A percentile compares a stretch with the other conserved stretches of the same genome.
Evolutionary conservation across 2,797 vertebrate species (phyloP).

Genomic region (Hypotaenidia okinawae): DNA sequence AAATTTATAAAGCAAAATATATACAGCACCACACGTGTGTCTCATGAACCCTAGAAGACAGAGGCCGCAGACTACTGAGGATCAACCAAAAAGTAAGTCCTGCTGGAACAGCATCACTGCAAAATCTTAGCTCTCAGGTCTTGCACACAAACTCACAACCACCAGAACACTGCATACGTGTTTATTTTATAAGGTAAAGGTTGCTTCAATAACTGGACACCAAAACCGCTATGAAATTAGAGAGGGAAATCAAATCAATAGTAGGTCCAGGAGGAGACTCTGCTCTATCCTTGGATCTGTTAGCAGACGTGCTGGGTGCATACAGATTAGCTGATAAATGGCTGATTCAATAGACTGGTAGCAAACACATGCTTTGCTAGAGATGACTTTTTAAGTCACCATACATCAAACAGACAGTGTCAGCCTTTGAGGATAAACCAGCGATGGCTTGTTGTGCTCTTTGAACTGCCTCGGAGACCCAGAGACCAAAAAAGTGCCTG

Average conservation of each 20-base stretch:
- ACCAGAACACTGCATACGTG: neutral
- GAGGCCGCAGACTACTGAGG: neutral
- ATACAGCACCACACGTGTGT: neutral
- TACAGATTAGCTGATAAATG: constrained; percentile 84
- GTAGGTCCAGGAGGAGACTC: constrained; percentile 67
- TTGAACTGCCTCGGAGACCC: constrained; percentile 79
- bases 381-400: constrained; percentile 82
- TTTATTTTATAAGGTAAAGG: constrained; percentile 44
- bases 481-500: constrained; percentile 71
- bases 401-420: constrained; percentile 83
- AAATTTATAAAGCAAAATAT: neutral
- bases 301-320: constrained; percentile 70
- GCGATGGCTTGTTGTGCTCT: constrained; percentile 80
- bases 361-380: constrained; percentile 78
- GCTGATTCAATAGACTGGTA: constrained; percentile 76
- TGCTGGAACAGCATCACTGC: neutral
- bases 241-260: constrained; percentile 78
- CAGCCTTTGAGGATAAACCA: constrained; percentile 83
- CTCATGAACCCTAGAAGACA: neutral
- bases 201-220: constrained; percentile 46
- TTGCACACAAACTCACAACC: constrained; percentile 1
- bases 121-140: neutral
- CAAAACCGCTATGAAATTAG: constrained; percentile 77
- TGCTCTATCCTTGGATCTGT: constrained; percentile 75
- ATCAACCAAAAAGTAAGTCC: neutral